Base-by-base conservation (phyloP, 2,113 vertebrate species). In the Hassar affinis region DNA sequence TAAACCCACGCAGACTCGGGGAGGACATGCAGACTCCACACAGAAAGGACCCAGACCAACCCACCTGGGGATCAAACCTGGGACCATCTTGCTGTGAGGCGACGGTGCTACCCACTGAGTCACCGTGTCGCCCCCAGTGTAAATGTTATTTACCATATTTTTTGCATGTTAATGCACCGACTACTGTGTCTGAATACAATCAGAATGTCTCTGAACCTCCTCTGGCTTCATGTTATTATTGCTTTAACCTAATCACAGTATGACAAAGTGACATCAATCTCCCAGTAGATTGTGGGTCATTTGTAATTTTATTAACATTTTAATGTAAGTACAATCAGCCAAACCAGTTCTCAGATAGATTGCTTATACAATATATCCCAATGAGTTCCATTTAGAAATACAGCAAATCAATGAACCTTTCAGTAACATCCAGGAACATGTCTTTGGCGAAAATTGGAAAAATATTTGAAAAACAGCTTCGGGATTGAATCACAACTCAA, bases 301-400 rank as follows among this genome's bases (percentile, higher is more conserved):
- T 93, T 90, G 77, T 87, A 38, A 88, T 92, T 94, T 95, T 94
- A 95, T 94, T 94, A 91, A 89, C 88, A 89, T 90, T 87, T 91
- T 89, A 90, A 90, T 91, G 84, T 82, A 89, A 90, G 84, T 91
- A 92, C 89, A 84, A 93, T 87, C 89, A 91, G 85, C 88, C 88
- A 89, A 79, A 91, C 84, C 88, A 88, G 89, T 91, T 90, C 86
- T 90, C 89, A 90, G 89, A 92, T 90, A 90, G 88, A 87, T 92
- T 90, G 89, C 91, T 90, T 85, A 86, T 91, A 86, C 69, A 86
- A 92, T 88, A 92, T 84, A 90, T 89, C 90, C 89, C 91, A 90
- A 90, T 88, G 86, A 85, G 54, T 86, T 86, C 84, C 90, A 85
- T 90, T 56, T 87, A 90, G 91, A 89, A 89, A 90, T 86, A 89